These are phyloP conservation scores for Phymatocera aterrima DNA, from an alignment of 2,888 invertebrate genomes.

Conservation along the genomic window DNA sequence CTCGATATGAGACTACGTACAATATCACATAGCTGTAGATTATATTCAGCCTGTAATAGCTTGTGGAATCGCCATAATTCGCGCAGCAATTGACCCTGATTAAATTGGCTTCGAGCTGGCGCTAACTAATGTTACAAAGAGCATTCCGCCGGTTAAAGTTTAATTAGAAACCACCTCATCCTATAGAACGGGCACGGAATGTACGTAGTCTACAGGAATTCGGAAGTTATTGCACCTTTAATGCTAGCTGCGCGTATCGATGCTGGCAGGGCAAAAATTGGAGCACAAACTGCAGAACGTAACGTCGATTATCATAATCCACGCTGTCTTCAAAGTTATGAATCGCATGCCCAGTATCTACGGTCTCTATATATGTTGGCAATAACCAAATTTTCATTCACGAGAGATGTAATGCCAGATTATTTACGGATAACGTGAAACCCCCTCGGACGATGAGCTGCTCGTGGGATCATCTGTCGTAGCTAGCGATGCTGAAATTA, in stretches of 20 bases:
- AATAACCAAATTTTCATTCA: not conserved
- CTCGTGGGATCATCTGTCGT: constrained; percentile 16
- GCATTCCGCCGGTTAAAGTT: constrained; percentile 8
- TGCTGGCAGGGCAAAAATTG: too few species aligned
- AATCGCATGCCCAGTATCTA: not conserved
- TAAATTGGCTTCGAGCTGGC: not conserved
- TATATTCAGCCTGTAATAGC: not conserved
- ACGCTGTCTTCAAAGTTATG: not conserved
- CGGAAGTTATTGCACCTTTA: not conserved
- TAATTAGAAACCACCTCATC: not conserved
- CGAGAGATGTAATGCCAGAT: not conserved
- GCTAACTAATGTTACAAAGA: not conserved
- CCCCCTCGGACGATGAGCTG: not conserved
- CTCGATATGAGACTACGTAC: not conserved
- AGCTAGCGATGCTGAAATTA: constrained; percentile 48
- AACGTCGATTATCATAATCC: not conserved
- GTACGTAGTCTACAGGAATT: not conserved
- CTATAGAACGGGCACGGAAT: not conserved
- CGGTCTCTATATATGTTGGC: not conserved
- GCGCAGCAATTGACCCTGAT: constrained; percentile 1
- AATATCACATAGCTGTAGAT: not conserved
- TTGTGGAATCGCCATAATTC: constrained; percentile 26
- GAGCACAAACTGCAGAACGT: not conserved
- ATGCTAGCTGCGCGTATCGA: not conserved
- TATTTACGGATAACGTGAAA: not conserved